Conservation (phyloP, 2,888 invertebrate genomes). For the Oeneis ivallda region DNA sequence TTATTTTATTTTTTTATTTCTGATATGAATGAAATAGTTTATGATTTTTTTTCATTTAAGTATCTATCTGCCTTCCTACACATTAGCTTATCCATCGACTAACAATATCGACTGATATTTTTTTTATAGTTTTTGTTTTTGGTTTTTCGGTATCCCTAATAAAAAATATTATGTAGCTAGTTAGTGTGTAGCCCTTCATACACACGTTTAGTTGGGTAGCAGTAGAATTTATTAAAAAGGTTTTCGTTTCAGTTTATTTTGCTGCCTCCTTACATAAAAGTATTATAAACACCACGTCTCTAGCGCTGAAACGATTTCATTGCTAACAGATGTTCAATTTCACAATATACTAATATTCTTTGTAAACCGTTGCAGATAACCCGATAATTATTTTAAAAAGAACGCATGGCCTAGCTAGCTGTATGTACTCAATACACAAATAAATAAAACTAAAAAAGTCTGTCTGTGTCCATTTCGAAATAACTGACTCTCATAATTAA, state of each 20-base stretch:
- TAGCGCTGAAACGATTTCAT: constrained; percentile 37
- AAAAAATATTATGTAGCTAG: neutral
- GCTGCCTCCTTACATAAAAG: constrained; percentile 34
- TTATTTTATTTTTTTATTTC: too few species aligned
- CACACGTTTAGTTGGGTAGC: neutral
- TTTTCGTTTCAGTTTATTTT: constrained; percentile 30
- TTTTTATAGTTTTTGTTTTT: too few species aligned
- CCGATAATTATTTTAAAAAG: constrained; percentile 41
- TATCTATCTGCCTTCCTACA: too few species aligned
- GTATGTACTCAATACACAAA: too few species aligned
- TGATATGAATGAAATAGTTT: too few species aligned
- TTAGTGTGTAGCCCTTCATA: neutral
- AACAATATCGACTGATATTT: too few species aligned
- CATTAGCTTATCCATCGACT: too few species aligned
- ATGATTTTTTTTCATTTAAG: too few species aligned
- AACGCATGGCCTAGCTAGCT: constrained; percentile 27
- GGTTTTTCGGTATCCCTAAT: too few species aligned
- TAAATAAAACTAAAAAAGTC: too few species aligned
- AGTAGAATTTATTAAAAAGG: constrained; percentile 22
- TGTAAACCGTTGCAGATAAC: constrained; percentile 36
- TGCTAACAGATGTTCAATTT: constrained; percentile 38
- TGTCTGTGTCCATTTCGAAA: too few species aligned
- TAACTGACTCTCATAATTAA: too few species aligned
- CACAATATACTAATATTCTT: constrained; percentile 40
- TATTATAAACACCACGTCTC: constrained; percentile 32